These are phyloP conservation scores for Equus quagga DNA, from an alignment of 2,113 vertebrate genomes.

Conservation along the genomic window DNA sequence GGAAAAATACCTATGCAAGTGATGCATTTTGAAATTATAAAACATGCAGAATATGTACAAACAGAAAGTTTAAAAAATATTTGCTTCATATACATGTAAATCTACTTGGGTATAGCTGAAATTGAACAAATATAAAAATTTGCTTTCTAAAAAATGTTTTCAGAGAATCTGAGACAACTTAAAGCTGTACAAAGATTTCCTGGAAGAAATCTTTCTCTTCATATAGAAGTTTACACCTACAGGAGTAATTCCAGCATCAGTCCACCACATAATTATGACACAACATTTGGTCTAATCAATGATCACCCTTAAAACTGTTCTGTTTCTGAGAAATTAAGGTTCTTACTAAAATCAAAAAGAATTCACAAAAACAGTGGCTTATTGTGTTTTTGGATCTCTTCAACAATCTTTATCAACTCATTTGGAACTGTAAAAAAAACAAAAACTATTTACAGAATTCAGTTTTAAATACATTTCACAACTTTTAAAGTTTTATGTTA, in stretches of 20 bases:
- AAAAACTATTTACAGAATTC: conserved; percentile 92
- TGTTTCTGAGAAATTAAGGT: conserved; percentile 88
- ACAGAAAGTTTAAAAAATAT: conserved; percentile 91
- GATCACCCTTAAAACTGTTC: conserved; percentile 90
- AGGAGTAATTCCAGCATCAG: conserved; percentile 85
- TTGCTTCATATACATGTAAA: conserved; percentile 92
- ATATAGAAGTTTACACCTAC: conserved; percentile 81
- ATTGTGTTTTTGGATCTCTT: conserved; percentile 88
- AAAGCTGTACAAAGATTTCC: conserved; percentile 91
- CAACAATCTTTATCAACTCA: conserved; percentile 90
- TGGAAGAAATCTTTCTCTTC: conserved; percentile 85
- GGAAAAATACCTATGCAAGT: conserved; percentile 87
- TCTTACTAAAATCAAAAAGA: conserved; percentile 89
- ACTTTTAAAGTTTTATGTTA: conserved; percentile 90
- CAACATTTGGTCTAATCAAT: conserved; percentile 85
- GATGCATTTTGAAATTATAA: conserved; percentile 89
- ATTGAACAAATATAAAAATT: conserved; percentile 91
- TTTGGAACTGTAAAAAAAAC: conserved; percentile 90
- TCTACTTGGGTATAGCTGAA: conserved; percentile 90
- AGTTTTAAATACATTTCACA: conserved; percentile 92
- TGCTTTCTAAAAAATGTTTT: conserved; percentile 88
- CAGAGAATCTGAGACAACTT: conserved; percentile 89
- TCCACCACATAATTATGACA: conserved; percentile 86
- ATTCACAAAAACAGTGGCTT: conserved; percentile 89
- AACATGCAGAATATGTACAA: conserved; percentile 92